phyloP scores from a whole-genome alignment of 2,113 vertebrate genomes.

The Pterocles burchelli region DNA sequence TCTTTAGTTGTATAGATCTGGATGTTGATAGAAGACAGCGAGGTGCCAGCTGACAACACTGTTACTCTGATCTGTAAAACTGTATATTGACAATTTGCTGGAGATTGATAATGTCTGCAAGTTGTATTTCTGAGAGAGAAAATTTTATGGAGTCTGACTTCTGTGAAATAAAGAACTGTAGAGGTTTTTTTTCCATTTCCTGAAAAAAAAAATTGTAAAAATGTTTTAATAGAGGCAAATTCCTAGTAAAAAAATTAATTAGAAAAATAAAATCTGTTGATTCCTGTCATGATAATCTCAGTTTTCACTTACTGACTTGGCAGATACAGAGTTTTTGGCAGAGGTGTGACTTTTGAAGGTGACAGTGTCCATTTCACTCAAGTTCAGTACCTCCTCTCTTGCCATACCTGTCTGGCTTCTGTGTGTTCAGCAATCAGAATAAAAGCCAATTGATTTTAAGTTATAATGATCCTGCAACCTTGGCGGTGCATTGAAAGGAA shows the following conservation, averaged over 20 bases:
- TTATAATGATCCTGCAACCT: not conserved
- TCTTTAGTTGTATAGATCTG: not conserved
- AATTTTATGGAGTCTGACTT: not conserved
- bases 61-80: not conserved
- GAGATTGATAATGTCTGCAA: not conserved
- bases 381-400: not conserved
- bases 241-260: not conserved
- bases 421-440: conserved; percentile 35
- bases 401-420: conserved; percentile 19
- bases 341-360: conserved; percentile 4
- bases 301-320: not conserved
- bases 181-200: not conserved
- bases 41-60: not conserved
- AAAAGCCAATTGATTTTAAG: conserved; percentile 40
- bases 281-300: rapidly evolving
- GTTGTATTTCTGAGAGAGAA: not conserved
- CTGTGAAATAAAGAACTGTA: not conserved
- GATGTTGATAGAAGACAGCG: not conserved
- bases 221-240: not conserved
- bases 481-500: conserved; percentile 43
- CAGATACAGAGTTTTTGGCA: not conserved
- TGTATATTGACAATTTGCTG: not conserved
- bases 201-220: not conserved
- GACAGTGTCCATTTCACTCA: not conserved
- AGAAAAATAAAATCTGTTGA: not conserved